Conservation (phyloP, 2,797 vertebrate genomes). For the Mormyrus hasselquistii region DNA sequence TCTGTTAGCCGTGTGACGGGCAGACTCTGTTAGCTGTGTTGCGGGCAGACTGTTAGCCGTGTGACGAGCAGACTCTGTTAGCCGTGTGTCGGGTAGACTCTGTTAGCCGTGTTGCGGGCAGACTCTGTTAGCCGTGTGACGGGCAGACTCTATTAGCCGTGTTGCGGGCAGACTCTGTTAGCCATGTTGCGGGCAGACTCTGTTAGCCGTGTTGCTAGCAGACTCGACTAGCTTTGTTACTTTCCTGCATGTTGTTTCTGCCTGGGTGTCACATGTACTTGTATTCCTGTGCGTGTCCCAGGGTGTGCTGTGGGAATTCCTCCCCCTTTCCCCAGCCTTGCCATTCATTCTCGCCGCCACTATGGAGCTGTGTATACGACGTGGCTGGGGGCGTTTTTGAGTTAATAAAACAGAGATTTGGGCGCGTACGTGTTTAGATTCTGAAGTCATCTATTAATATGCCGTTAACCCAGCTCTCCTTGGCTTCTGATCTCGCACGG, state of each 20-base stretch:
- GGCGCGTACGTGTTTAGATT: neutral
- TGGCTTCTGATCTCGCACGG: neutral
- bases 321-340: neutral
- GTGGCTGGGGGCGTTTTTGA: neutral
- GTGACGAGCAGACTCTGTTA: too few relatives aligned
- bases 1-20: too few relatives aligned
- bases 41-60: too few relatives aligned
- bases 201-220: too few relatives aligned
- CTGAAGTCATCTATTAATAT: neutral
- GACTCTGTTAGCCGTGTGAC: too few relatives aligned
- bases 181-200: too few relatives aligned
- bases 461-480: neutral
- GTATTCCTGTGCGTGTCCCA: neutral
- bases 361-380: neutral
- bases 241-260: neutral
- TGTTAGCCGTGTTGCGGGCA: too few relatives aligned
- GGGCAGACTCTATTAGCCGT: too few relatives aligned
- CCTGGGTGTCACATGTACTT: neutral
- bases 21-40: too few relatives aligned
- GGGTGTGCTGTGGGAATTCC: neutral
- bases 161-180: too few relatives aligned
- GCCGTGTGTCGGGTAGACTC: too few relatives aligned
- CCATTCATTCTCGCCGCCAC: neutral
- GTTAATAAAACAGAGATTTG: neutral
- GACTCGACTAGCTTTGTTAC: neutral